Evolutionary conservation across 2,113 vertebrate species (phyloP), one percentile per base, ranked within the genome.

Genomic region (Coptodon rendalli): DNA sequence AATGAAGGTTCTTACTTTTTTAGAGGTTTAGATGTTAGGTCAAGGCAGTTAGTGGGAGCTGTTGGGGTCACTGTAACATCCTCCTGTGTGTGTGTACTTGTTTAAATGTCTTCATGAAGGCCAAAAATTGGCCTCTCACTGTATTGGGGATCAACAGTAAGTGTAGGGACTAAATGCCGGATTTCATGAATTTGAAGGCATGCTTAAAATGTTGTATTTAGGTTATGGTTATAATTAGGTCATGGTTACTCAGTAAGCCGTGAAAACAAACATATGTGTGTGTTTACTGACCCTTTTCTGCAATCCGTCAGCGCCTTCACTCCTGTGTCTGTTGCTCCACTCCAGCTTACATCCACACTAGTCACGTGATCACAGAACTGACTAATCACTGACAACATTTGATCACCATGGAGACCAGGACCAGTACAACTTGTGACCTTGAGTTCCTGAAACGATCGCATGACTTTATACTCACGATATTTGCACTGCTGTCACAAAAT

Each of bases 341-440:
- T 95, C 95, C 94, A 96, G 87, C 93, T 96, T 82, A 94, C 79
- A 7, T 92, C 90, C 81, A 95, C 89, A 45, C 40, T 85, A 6
- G 40, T 92, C 88, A 97, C 14, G 9, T 50, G 22, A 43, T 83
- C 45, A 87, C 91, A 96, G 59, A 94, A 82, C 68, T 68, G 78
- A 40, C 91, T 95, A 88, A 88, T 87, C 9, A 87, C 83, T 24
- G 81, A 16, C 14, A 96, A 85, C 63, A 95, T 68, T 19, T 22
- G 83, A 79, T 96, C 82, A 11, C 94, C 92, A 16, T 78, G 93
- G 88, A 96, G 85, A 73, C 82, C 71, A 40, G 90, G 87, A 82
- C 90, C 89, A 80, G 78, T 92, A 66, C 90, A 96, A 73, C 91
- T 94, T 88, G 83, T 97, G 87, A 96, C 78, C 53, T 87, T 95